Conservation (phyloP, 2,797 vertebrate species). For the Myotis planiceps region DNA sequence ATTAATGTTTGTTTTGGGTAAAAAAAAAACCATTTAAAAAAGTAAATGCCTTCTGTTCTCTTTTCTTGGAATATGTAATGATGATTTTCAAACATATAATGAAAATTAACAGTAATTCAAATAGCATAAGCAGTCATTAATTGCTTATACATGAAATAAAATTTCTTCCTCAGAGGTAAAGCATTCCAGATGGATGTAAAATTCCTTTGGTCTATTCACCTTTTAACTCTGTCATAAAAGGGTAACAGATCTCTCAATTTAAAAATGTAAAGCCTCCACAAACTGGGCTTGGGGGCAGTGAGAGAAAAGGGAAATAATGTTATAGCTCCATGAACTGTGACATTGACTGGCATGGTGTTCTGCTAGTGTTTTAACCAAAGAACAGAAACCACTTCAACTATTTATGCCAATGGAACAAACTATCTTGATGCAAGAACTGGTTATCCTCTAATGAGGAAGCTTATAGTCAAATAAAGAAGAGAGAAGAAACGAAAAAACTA, state of each 20-base stretch:
- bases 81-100: conserved; percentile 56
- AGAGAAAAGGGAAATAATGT: conserved; percentile 6
- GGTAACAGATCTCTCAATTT: not conserved
- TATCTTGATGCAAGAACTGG: not conserved
- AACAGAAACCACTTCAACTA: conserved; percentile 23
- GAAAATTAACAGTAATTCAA: conserved; percentile 84
- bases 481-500: not conserved
- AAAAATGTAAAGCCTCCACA: conserved; percentile 28
- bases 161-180: conserved; percentile 31
- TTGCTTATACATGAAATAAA: conserved; percentile 81
- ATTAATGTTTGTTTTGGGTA: conserved; percentile 59
- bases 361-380: not conserved
- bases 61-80: conserved; percentile 44
- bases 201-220: conserved; percentile 25
- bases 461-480: not conserved
- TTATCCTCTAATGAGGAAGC: not conserved
- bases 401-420: not conserved
- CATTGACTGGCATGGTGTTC: not conserved
- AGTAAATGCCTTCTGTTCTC: conserved; percentile 66
- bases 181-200: conserved; percentile 18
- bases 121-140: conserved; percentile 82
- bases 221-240: conserved; percentile 56
- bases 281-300: not conserved
- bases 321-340: not conserved
- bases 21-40: conserved; percentile 67